Evolutionary conservation across 2,797 vertebrate genomes (phyloP), one percentile per base, ranked within the genome.

Genomic region (Calcarius lapponicus): DNA sequence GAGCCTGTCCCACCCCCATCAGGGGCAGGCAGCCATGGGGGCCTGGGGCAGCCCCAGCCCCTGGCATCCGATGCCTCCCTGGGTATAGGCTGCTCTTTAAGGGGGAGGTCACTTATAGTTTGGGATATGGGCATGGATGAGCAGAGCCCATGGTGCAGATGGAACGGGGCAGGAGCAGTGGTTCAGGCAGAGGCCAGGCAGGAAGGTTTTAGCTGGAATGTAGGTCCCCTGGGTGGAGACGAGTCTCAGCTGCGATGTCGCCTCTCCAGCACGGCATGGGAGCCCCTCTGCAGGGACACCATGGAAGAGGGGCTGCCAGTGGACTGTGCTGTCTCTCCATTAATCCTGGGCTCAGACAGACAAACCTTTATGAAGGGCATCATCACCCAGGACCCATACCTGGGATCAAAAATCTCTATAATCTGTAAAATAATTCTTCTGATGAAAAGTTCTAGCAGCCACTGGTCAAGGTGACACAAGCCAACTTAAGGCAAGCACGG

Each of bases 31-130:
- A 64, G 36, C 7, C 1, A 0, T 17, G 16, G 38, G n/a, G 9
- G 3, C 19, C 25, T 21, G 29, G 25, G 32, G 13, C 32, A 74
- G 36, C 26, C n/a, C 17, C 3, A 2, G n/a, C 9, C 32, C 25
- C 5, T 3, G n/a, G 28, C 26, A 43, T 26, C 0, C 0, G 2
- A 10, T 4, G 17, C 12, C 9, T 75, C 10, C 10, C 5, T 47
- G 13, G 7, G 2, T 21, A 18, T 8, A 26, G n/a, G 24, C 53
- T 60, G 66, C 12, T 61, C 21, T n/a, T 31, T 17, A 9, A 32
- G 18, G 17, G 38, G 16, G 28, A 78, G 20, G 26, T 53, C 16
- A 9, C 6, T 10, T 4, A 0, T 0, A 10, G 6, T 16, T 24
- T 73, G 34, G n/a, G 7, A 9, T 62, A 43, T 58, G 32, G 28